phyloP scores from a whole-genome alignment of 2,888 invertebrate species.

The Aleiodes testaceus region DNA sequence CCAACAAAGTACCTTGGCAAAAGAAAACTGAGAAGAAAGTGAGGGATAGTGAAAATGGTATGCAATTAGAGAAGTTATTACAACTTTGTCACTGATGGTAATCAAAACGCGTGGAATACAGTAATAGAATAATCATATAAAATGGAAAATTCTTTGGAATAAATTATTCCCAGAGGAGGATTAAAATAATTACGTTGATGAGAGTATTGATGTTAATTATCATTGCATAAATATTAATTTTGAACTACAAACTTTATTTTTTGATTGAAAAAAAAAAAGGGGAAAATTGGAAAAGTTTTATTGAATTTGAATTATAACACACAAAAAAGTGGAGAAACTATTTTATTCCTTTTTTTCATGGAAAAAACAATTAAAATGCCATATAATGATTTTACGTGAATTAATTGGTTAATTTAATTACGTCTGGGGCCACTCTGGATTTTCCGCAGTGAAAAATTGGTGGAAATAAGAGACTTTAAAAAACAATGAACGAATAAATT shows the following conservation, averaged over 20 bases:
- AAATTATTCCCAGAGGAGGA: neutral
- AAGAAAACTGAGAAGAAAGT: neutral
- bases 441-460: neutral
- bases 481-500: conserved; percentile 5
- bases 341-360: too few relatives aligned
- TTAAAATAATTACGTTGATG: neutral
- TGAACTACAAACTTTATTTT: neutral
- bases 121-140: conserved; percentile 3
- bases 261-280: neutral
- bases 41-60: conserved; percentile 3
- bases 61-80: conserved; percentile 34
- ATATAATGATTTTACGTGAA: neutral
- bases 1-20: neutral
- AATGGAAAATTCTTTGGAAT: neutral
- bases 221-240: neutral
- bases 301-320: too few relatives aligned
- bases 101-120: conserved; percentile 32
- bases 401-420: neutral
- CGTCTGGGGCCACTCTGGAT: neutral
- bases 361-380: neutral
- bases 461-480: neutral
- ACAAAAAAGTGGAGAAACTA: too few relatives aligned
- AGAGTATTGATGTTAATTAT: too few relatives aligned
- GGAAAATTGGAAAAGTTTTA: neutral
- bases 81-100: conserved; percentile 16